phyloP scores from a whole-genome alignment of 2,113 vertebrate genomes.

The Oreocharis arfaki region DNA sequence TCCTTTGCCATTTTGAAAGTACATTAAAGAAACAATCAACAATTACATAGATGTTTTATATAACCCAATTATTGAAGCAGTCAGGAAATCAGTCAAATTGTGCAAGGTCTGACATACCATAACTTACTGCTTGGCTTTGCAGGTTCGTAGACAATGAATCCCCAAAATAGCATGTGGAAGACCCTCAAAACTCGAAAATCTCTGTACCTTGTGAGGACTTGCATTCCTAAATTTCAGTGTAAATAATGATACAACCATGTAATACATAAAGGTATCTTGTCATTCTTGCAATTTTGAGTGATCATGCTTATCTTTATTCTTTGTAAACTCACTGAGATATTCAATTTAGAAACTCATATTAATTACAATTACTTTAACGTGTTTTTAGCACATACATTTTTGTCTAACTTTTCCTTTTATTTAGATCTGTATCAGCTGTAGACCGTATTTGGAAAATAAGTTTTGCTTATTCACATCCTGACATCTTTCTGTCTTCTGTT shows the following conservation, averaged over 20 bases:
- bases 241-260: background rate
- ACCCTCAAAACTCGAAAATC: background rate
- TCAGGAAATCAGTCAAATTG: background rate
- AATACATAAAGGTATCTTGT: background rate
- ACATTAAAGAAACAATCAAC: background rate
- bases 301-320: background rate
- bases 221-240: background rate
- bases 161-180: background rate
- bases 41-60: background rate
- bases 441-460: background rate
- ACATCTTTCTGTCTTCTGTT: background rate
- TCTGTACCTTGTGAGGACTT: background rate
- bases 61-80: background rate
- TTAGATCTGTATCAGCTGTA: background rate
- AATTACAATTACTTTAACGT: background rate
- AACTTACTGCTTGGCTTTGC: background rate
- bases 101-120: background rate
- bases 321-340: background rate
- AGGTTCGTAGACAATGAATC: background rate
- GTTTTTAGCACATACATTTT: background rate
- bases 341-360: background rate
- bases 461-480: background rate
- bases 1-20: background rate
- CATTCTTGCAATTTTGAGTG: background rate
- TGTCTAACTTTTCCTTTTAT: background rate